Percentiles rank a stretch among this genome's conserved stretches.
These are phyloP conservation scores for Chaetoderma sp. DNA, from an alignment of 2,888 invertebrate species.

Conservation along the genomic window DNA sequence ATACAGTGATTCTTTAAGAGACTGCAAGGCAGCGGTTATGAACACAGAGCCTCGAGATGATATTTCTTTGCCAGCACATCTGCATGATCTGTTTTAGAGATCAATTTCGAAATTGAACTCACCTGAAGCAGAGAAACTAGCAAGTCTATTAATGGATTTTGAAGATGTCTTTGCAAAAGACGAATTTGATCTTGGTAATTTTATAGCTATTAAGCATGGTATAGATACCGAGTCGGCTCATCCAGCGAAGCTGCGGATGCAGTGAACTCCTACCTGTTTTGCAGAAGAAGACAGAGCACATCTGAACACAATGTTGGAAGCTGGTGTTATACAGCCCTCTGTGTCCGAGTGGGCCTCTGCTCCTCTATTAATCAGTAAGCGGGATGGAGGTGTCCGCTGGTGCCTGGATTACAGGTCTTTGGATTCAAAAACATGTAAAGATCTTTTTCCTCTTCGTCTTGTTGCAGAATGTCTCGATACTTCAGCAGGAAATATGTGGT, in stretches of 20 bases:
- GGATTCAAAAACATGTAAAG: constrained; percentile 29
- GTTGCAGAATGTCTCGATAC: constrained; percentile 36
- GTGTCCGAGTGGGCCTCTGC: constrained; percentile 30
- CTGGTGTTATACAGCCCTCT: constrained; percentile 24
- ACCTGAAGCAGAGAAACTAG: neutral
- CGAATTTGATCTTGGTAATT: constrained; percentile 26
- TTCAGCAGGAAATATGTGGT: constrained; percentile 28
- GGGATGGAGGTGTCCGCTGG: constrained; percentile 29
- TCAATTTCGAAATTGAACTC: neutral
- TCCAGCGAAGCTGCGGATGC: constrained; percentile 33
- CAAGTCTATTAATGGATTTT: constrained; percentile 7
- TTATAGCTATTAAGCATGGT: constrained; percentile 29
- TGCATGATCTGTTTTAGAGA: neutral
- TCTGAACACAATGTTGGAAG: constrained; percentile 27
- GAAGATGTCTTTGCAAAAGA: constrained; percentile 24
- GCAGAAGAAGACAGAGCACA: constrained; percentile 32
- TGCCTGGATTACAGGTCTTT: constrained; percentile 34
- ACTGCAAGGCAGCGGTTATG: neutral
- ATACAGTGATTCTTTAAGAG: no score
- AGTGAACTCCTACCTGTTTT: constrained; percentile 30
- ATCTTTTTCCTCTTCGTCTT: constrained; percentile 30
- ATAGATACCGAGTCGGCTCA: constrained; percentile 28
- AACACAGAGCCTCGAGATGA: neutral
- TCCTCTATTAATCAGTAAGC: constrained; percentile 30
- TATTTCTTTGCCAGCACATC: neutral